Base-by-base conservation (phyloP, 1,140 invertebrate genomes). In the Leucophenga varia region DNA sequence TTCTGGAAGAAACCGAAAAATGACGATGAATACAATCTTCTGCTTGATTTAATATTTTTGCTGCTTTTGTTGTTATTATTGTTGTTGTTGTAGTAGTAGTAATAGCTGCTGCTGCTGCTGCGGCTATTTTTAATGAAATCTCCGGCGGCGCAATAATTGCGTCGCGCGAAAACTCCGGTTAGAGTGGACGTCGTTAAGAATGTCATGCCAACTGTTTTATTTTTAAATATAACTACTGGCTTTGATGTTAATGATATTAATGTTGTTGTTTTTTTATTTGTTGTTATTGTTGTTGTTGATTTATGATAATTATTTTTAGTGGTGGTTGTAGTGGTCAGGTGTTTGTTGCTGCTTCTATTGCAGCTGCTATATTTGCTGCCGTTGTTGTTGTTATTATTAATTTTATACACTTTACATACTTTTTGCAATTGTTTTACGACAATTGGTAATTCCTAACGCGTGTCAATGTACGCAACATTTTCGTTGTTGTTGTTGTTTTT, bases 1-100 rank as follows among this genome's bases (percentile, higher is more conserved):
- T 57, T 72, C 70, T 73, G 70, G 70, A 73, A 73, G 50, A 73
- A 57, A 73, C 70, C 70, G 70, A 73, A 73, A 73, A 73, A 73
- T 61, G 69, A 72, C 53, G 57, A 59, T 72, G 69, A 72, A 58
- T 72, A 64, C 55, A 64, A 54, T 43, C 59, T 56, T 50, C 43
- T 44, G 59, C 45, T 54, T 20, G 16, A 47, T 30, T 30, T 30
- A n/a, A 45, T 21, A 35, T 30, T 30, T 54, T 37, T 47, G 49
- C n/a, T 48, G 38, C 34, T 59, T 38, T 39, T 48, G 47, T 44
- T 40, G 14, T 40, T 45, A 43, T 46, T 49, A 48, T 31, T 49
- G 42, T 30, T 34, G 31, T 13, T 34, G 31, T 34, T 34, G 31
- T 13, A 13, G 5, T 25, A 6, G 10, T 19, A 17, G n/a, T 21